Evolutionary conservation across 1,140 invertebrate genomes (phyloP).

Genomic region (Euura saliciscinereae): DNA sequence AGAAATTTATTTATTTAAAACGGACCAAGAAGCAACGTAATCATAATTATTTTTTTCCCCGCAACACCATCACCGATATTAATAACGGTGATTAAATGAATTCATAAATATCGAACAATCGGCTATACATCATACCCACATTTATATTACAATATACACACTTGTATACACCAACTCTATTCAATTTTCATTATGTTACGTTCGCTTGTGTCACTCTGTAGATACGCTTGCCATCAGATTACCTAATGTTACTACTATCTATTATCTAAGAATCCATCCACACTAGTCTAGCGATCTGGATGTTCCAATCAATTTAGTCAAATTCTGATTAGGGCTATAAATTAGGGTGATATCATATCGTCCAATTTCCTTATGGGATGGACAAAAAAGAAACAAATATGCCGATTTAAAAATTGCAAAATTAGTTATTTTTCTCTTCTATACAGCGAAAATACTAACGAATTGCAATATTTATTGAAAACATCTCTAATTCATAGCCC

Average conservation of each 20-base stretch:
- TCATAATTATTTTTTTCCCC: background rate
- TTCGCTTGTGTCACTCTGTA: background rate
- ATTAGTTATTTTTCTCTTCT: background rate
- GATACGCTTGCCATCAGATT: conserved; percentile 6
- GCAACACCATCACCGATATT: no score
- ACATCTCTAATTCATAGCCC: conserved; percentile 1
- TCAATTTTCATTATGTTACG: background rate
- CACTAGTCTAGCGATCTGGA: background rate
- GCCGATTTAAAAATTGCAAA: background rate
- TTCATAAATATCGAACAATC: no score
- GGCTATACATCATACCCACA: no score
- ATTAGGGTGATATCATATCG: background rate
- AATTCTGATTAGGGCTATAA: background rate
- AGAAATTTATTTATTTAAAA: background rate
- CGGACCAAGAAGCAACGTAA: background rate
- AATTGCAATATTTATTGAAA: no score
- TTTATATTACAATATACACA: no score
- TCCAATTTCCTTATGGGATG: background rate
- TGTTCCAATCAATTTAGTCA: background rate
- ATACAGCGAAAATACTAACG: no score
- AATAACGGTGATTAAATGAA: no score
- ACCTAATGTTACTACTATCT: background rate
- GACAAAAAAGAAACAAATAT: background rate
- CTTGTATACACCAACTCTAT: background rate
- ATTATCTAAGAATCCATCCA: conserved; percentile 1